Evolutionary conservation across 2,888 invertebrate species (phyloP).

Genomic region (Neria commutata): DNA sequence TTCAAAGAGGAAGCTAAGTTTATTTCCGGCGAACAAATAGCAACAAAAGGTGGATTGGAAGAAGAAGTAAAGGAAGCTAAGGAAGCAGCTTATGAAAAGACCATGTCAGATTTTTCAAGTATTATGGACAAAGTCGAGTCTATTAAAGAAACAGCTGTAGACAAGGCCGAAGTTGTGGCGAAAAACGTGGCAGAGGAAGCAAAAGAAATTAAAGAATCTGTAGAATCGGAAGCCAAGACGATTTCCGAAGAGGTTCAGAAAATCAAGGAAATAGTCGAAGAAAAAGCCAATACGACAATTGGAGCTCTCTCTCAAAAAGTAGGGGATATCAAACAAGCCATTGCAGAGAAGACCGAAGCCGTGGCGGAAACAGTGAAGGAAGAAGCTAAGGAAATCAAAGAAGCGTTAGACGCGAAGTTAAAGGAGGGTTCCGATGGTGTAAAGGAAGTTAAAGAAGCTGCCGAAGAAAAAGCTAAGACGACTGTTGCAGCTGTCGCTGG

Average conservation of each 20-base stretch:
- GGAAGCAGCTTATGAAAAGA: no score
- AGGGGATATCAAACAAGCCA: constrained; percentile 29
- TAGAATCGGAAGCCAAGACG: not conserved
- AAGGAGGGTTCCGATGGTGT: constrained; percentile 16
- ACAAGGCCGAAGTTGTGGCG: not conserved
- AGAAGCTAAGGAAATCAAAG: constrained; percentile 23
- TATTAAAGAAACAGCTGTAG: not conserved
- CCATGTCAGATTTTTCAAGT: no score
- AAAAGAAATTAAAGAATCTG: not conserved
- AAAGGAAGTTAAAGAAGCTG: constrained; percentile 13
- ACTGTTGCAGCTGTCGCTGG: constrained; percentile 8
- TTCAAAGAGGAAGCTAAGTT: no score
- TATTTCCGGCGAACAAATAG: no score
- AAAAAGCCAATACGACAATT: constrained; percentile 19
- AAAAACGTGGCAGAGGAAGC: not conserved
- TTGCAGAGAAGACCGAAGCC: constrained; percentile 25
- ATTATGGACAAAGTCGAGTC: no score
- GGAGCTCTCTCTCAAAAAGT: constrained; percentile 21
- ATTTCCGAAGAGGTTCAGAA: not conserved
- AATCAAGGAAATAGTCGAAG: no score
- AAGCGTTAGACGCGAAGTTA: constrained; percentile 25
- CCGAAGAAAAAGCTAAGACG: constrained; percentile 19
- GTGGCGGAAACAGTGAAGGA: constrained; percentile 27
- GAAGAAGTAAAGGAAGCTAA: no score
- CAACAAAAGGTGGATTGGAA: no score